Conservation (phyloP, 2,888 invertebrate species). For the Matsumyia berberina region DNA sequence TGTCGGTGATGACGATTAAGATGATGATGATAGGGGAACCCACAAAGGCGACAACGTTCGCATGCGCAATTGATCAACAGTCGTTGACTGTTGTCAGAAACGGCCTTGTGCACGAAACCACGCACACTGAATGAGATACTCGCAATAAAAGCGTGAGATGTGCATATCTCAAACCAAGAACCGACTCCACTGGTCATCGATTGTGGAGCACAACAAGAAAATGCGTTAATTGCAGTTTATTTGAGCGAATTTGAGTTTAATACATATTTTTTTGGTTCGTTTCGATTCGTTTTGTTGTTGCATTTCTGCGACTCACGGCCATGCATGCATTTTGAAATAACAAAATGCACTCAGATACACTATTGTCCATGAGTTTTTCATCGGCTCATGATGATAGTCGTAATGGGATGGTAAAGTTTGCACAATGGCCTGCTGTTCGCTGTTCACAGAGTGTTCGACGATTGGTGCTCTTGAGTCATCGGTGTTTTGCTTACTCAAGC, state of each 20-base stretch:
- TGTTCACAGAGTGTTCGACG: not conserved
- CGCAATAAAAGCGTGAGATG: conserved; percentile 16
- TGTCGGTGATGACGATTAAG: not conserved
- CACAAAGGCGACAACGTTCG: not conserved
- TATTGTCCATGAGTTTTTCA: conserved; percentile 55
- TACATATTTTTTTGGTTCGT: too few species aligned
- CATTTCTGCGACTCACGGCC: conserved; percentile 36
- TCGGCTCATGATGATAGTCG: conserved; percentile 37
- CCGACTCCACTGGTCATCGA: conserved; percentile 25
- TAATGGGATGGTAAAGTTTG: conserved; percentile 47
- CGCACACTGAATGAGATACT: conserved; percentile 19
- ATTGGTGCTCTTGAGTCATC: conserved; percentile 38
- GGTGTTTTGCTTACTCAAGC: conserved; percentile 39
- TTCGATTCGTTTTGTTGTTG: conserved; percentile 25
- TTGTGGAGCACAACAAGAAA: conserved; percentile 47
- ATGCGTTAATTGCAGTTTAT: conserved; percentile 62
- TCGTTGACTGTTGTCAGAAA: conserved; percentile 27
- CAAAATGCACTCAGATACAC: conserved; percentile 41
- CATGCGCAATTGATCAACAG: conserved; percentile 5
- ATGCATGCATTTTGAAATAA: conserved; percentile 38
- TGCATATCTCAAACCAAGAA: not conserved
- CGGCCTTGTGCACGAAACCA: conserved; percentile 18
- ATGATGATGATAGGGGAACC: not conserved
- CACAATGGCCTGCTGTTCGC: conserved; percentile 36
- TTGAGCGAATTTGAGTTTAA: conserved; percentile 28